phyloP scores from a whole-genome alignment of 2,888 invertebrate species.

The Drosophila neonasuta region DNA sequence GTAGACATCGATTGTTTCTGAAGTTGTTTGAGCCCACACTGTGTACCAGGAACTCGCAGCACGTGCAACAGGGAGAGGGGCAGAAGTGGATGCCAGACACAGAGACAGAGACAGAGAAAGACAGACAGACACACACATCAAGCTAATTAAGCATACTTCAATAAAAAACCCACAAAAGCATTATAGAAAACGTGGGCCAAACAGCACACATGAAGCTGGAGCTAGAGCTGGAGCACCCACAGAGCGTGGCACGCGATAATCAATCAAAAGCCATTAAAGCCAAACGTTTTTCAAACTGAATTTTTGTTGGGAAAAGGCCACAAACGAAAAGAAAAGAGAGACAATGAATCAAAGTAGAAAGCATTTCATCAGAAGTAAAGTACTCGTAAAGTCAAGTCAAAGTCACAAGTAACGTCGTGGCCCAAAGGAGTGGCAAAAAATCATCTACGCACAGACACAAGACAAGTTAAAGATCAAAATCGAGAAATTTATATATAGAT shows the following conservation, averaged over 20 bases:
- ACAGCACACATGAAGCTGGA: slow-evolving; percentile 65
- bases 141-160: slow-evolving; percentile 77
- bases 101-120: slow-evolving; percentile 20
- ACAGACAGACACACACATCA: slow-evolving; percentile 51
- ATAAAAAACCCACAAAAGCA: slow-evolving; percentile 51
- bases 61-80: slow-evolving; percentile 56
- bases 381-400: slow-evolving; percentile 6
- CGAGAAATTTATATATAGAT: slow-evolving; percentile 46
- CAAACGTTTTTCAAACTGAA: slow-evolving; percentile 64
- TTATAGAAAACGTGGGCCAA: slow-evolving; percentile 73
- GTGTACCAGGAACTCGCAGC: slow-evolving; percentile 70
- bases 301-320: slow-evolving; percentile 46
- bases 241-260: slow-evolving; percentile 78
- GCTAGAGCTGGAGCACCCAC: slow-evolving; percentile 68
- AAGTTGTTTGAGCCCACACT: slow-evolving; percentile 54
- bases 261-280: slow-evolving; percentile 78
- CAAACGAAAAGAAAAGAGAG: slow-evolving; percentile 26
- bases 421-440: slow-evolving; percentile 73
- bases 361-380: slow-evolving; percentile 72
- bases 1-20: slow-evolving; percentile 50
- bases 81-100: slow-evolving; percentile 36
- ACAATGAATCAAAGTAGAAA: slow-evolving; percentile 75
- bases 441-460: slow-evolving; percentile 60
- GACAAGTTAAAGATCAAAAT: slow-evolving; percentile 78
- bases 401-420: slow-evolving; percentile 22